These are phyloP conservation scores for Hofmannophila pseudospretella DNA, from an alignment of 2,888 invertebrate genomes.

Conservation along the genomic window DNA sequence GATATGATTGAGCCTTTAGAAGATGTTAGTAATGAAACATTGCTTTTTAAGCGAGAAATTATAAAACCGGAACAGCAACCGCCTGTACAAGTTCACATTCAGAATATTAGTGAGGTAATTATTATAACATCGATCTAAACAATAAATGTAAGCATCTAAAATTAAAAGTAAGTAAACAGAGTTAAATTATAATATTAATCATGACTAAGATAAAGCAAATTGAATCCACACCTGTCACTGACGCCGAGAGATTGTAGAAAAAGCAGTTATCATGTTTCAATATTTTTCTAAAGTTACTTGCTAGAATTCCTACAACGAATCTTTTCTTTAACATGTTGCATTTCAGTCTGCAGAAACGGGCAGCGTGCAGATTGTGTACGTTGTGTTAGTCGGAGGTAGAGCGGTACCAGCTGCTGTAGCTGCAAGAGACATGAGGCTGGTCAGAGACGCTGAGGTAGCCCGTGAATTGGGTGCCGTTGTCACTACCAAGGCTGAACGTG, in stretches of 20 bases:
- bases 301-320: too few species aligned
- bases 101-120: constrained; percentile 78
- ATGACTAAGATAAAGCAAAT: too few species aligned
- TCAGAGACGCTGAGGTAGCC: constrained; percentile 86
- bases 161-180: too few species aligned
- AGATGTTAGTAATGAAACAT: constrained; percentile 50
- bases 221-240: too few species aligned
- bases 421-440: constrained; percentile 89
- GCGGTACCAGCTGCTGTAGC: constrained; percentile 89
- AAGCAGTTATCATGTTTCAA: too few species aligned
- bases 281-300: too few species aligned
- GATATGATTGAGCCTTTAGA: constrained; percentile 63
- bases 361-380: constrained; percentile 84
- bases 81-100: constrained; percentile 82
- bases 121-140: not conserved
- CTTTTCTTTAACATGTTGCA: constrained; percentile 6
- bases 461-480: constrained; percentile 86
- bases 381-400: constrained; percentile 87
- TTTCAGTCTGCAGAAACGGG: constrained; percentile 68
- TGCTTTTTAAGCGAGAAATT: constrained; percentile 63
- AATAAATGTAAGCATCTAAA: too few species aligned
- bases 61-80: constrained; percentile 70
- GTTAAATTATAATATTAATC: too few species aligned
- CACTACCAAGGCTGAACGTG: constrained; percentile 91
- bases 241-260: too few species aligned